phyloP scores from a whole-genome alignment of 2,888 invertebrate genomes.

The Drosophila quinaria region DNA sequence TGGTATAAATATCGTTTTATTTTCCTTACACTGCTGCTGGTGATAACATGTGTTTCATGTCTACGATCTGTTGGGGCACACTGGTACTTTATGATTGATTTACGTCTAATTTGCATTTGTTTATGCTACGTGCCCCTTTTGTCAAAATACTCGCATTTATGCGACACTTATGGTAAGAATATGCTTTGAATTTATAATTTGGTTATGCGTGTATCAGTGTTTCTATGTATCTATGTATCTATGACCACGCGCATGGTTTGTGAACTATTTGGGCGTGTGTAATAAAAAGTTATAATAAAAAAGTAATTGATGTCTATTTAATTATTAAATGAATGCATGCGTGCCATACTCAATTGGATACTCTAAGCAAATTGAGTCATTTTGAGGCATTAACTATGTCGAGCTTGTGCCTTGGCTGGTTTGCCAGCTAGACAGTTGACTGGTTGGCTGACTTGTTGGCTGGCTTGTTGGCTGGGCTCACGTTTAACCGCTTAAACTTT shows the following conservation, averaged over 20 bases:
- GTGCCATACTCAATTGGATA: conserved; percentile 41
- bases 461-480: conserved; percentile 54
- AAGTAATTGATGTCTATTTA: conserved; percentile 56
- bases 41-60: conserved; percentile 59
- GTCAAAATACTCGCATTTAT: conserved; percentile 58
- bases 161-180: conserved; percentile 72
- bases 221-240: too few relatives aligned
- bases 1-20: conserved; percentile 7
- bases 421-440: neutral
- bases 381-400: conserved; percentile 40
- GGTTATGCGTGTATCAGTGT: neutral
- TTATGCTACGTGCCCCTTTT: conserved; percentile 63
- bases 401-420: conserved; percentile 10
- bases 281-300: conserved; percentile 42
- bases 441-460: conserved; percentile 12
- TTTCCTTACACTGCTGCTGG: conserved; percentile 12
- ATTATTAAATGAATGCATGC: conserved; percentile 45
- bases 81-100: conserved; percentile 64
- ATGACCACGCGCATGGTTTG: conserved; percentile 50
- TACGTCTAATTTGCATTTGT: conserved; percentile 60
- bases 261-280: conserved; percentile 46
- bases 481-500: conserved; percentile 79
- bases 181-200: conserved; percentile 72
- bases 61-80: conserved; percentile 21
- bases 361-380: conserved; percentile 66